phyloP scores from a whole-genome alignment of 2,113 vertebrate genomes.

The Brachyhypopomus occidentalis region DNA sequence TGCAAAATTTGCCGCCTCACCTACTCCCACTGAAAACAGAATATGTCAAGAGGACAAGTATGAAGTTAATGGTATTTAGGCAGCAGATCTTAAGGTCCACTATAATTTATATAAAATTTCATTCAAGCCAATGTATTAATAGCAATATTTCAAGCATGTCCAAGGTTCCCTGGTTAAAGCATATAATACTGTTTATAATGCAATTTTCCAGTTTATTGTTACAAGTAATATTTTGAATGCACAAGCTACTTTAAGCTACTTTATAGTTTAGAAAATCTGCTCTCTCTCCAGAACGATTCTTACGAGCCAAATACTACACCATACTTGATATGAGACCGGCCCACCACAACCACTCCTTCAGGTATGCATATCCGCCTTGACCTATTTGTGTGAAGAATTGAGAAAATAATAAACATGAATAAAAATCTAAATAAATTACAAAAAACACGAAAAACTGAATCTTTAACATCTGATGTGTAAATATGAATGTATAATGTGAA shows the following conservation, averaged over 20 bases:
- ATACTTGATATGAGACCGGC: slow-evolving; percentile 86
- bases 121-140: too few species aligned
- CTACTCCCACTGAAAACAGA: slow-evolving; percentile 77
- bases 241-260: neutral
- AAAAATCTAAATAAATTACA: neutral
- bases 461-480: too few species aligned
- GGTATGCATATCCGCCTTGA: slow-evolving; percentile 82
- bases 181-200: too few species aligned
- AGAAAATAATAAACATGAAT: neutral
- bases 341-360: slow-evolving; percentile 87
- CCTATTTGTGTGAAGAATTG: slow-evolving; percentile 64
- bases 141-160: neutral
- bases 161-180: neutral
- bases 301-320: slow-evolving; percentile 42
- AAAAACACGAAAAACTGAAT: too few species aligned
- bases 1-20: slow-evolving; percentile 84
- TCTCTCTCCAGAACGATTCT: neutral
- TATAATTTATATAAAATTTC: too few species aligned
- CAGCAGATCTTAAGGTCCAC: neutral
- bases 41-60: slow-evolving; percentile 31
- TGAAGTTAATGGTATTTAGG: neutral
- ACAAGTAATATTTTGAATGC: too few species aligned
- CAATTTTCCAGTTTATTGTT: too few species aligned
- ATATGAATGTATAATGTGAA: neutral
- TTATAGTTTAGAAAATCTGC: neutral